Evolutionary conservation across 2,888 invertebrate genomes (phyloP).

Genomic region (Pseudeuparius sepicola): DNA sequence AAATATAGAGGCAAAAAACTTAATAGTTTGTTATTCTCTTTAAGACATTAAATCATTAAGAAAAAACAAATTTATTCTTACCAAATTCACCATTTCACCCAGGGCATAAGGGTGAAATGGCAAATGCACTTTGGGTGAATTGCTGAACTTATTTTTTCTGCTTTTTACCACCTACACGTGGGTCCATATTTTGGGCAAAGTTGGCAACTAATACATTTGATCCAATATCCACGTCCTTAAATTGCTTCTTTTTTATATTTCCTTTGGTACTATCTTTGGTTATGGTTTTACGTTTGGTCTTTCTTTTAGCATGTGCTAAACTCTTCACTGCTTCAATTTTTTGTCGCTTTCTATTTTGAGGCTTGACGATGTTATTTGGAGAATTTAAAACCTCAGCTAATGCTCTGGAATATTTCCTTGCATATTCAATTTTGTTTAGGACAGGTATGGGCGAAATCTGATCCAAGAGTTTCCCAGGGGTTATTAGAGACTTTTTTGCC

Average conservation of each 20-base stretch:
- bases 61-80: slow-evolving; percentile 8
- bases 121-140: slow-evolving; percentile 11
- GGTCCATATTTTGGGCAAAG: slow-evolving; percentile 18
- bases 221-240: slow-evolving; percentile 16
- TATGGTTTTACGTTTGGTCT: slow-evolving; percentile 5
- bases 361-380: slow-evolving; percentile 5
- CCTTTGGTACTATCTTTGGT: slow-evolving; percentile 5
- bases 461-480: slow-evolving; percentile 9
- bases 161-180: slow-evolving; percentile 13
- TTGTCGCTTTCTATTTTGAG: slow-evolving; percentile 1
- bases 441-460: slow-evolving; percentile 8
- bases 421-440: slow-evolving; percentile 1
- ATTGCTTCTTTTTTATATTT: slow-evolving; percentile 6
- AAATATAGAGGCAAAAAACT: slow-evolving; percentile 6
- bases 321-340: slow-evolving; percentile 6
- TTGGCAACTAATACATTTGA: slow-evolving; percentile 20
- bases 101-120: slow-evolving; percentile 10
- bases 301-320: slow-evolving; percentile 5
- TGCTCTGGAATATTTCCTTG: slow-evolving; percentile 3
- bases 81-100: slow-evolving; percentile 12
- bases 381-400: slow-evolving; percentile 8
- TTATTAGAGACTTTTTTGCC: too few relatives aligned
- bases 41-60: slow-evolving; percentile 5
- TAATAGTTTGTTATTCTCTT: slow-evolving; percentile 4
- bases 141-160: slow-evolving; percentile 11